Evolutionary conservation across 2,113 vertebrate species (phyloP), one percentile per base, ranked within the genome.

Genomic region (Coturnix japonica): DNA sequence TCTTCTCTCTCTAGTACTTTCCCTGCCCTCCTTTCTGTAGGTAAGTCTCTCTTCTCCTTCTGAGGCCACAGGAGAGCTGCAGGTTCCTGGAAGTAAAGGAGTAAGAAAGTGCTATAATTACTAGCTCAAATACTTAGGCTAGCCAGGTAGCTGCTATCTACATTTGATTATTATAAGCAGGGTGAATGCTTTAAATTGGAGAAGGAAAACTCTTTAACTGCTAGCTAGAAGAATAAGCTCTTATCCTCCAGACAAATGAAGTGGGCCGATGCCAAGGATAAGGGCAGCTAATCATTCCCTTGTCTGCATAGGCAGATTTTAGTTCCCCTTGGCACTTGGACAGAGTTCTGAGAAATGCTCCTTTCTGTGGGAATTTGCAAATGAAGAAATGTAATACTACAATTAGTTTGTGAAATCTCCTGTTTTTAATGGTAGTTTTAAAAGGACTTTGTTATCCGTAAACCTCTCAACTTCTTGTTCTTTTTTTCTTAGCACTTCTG

Each of bases 51-150:
- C 31, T 84, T 83, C 23, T 51, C 14, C 21, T 78, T 87, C 41
- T 73, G 21, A 74, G 11, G 9, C 47, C 74, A 43, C 26, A 69
- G 33, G 35, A 18, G 8, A 93, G 13, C 43, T 60, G 28, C 43
- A 74, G 71, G 80, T 80, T 88, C 16, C 46, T 49, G 46, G 35
- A 67, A 86, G 28, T 66, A 85, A 77, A 60, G 20, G 19, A 78
- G 30, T 80, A 90, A 57, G 20, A 23, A 74, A 16, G 16, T 47
- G 14, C 39, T 84, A n/a, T 78, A 86, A 90, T 93, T 90, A 67
- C 25, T 41, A 74, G 22, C 20, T 31, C 6, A 59, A 72, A n/a
- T 74, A 81, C 28, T 88, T 88, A 77, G 5, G 1, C 31, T 66
- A 81, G 49, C 1, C 5, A 22, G 25, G 69, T 77, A 74, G 65